Base-by-base conservation (phyloP, 2,113 vertebrate genomes). In the Himantopus leucocephalus region DNA sequence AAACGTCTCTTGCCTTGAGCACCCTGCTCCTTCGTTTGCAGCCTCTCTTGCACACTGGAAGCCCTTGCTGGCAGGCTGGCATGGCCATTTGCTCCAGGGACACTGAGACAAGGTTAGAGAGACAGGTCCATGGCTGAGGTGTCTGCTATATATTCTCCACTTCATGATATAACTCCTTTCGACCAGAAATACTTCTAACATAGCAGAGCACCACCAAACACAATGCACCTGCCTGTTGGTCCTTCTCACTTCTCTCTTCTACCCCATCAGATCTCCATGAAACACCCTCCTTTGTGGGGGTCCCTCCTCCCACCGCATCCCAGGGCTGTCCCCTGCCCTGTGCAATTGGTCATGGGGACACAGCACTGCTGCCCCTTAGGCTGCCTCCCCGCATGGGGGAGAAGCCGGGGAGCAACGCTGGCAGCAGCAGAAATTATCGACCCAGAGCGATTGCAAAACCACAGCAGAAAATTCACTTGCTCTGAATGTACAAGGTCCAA, bases 351-450 rank as follows among this genome's bases (percentile, higher is more conserved):
- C 2, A 0, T 5, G 6, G 62, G 17, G 16, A 83, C 34, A 26
- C 35, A 43, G 26, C 30, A 14, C 15, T 74, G 39, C 34, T 88
- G 29, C 13, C 26, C 22, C 35, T 48, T 26, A 30, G 18, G n/a
- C 37, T 82, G 63, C 50, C 52, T 86, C n/a, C 22, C 26, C 11
- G 3, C 14, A 12, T 2, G 0, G 20, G 0, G 2, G 4, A 45
- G 8, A 37, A 10, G 17, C 10, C 8, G 0, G 41, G 56, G 12
- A 70, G 15, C 41, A 92, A 43, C 1, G 0, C 12, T 52, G 43
- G 29, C 9, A 37, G 56, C 58, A 59, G n/a, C 32, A 85, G 66
- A 26, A 63, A 43, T 53, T 52, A 37, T 9, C 0, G 1, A 89
- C 39, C 41, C 43, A 86, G 37, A 79, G 12, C 0, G 0, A 55